Conservation (phyloP, 2,888 invertebrate genomes). For the Epinotia bilunana region DNA sequence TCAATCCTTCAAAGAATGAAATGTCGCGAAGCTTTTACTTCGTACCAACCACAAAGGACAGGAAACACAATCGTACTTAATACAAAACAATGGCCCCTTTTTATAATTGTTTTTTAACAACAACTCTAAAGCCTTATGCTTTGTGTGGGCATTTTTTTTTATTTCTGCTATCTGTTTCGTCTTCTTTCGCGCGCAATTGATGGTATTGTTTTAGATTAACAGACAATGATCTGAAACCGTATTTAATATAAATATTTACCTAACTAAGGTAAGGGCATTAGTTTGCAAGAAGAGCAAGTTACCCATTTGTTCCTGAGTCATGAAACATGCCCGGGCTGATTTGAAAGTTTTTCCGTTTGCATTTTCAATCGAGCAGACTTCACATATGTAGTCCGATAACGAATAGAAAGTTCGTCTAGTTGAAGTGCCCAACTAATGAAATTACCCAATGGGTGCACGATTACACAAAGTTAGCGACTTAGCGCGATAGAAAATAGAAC, state of each 20-base stretch:
- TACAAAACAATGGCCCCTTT: conserved; percentile 33
- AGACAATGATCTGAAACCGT: neutral
- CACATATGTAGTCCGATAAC: too few species aligned
- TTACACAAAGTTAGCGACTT: too few species aligned
- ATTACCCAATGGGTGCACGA: too few species aligned
- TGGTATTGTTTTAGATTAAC: neutral
- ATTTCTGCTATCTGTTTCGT: conserved; percentile 5
- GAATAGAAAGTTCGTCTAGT: too few species aligned
- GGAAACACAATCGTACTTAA: conserved; percentile 15
- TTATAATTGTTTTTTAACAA: conserved; percentile 35
- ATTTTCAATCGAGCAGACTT: too few species aligned
- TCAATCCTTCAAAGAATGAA: conserved; percentile 36
- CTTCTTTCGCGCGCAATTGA: neutral
- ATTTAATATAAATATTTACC: neutral
- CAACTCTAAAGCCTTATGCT: conserved; percentile 25
- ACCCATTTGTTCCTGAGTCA: too few species aligned
- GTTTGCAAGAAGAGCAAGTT: too few species aligned
- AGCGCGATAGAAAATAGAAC: too few species aligned
- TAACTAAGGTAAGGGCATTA: too few species aligned
- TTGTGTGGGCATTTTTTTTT: conserved; percentile 7
- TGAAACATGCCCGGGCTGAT: too few species aligned
- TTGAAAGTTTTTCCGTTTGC: too few species aligned
- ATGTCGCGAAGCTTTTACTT: conserved; percentile 24
- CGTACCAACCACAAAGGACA: conserved; percentile 25
- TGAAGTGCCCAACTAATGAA: too few species aligned